Evolutionary conservation across 2,797 vertebrate genomes (phyloP).

Genomic region (Emydoidea blandingii): DNA sequence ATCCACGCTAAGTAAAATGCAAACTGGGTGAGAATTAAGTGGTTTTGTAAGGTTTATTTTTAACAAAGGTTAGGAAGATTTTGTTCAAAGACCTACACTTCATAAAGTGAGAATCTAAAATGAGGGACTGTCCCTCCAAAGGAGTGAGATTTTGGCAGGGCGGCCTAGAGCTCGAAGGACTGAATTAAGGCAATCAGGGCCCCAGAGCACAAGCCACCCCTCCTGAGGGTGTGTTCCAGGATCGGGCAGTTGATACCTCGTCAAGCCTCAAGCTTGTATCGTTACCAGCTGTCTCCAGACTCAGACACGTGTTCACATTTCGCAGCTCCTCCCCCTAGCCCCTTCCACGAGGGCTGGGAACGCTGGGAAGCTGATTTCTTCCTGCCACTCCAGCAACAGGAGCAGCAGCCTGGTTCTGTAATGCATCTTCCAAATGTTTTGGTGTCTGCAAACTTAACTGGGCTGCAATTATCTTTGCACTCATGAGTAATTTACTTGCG

Average conservation of each 20-base stretch:
- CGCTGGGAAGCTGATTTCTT: neutral
- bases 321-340: too few relatives aligned
- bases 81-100: neutral
- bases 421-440: neutral
- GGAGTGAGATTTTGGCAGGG: neutral
- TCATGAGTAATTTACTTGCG: neutral
- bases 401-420: neutral
- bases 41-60: neutral
- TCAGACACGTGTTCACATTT: neutral
- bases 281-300: neutral
- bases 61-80: neutral
- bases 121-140: neutral
- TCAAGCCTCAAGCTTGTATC: accelerated
- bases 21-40: neutral
- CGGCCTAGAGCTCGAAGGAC: neutral
- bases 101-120: neutral
- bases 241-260: neutral
- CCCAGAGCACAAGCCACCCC: neutral
- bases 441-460: neutral
- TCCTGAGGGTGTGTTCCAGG: neutral
- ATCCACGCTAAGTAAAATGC: neutral
- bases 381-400: neutral
- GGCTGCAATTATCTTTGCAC: neutral
- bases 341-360: neutral
- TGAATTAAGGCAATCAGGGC: neutral